These are phyloP conservation scores for Vicugna pacos DNA, from an alignment of 2,113 vertebrate genomes.

Conservation along the genomic window DNA sequence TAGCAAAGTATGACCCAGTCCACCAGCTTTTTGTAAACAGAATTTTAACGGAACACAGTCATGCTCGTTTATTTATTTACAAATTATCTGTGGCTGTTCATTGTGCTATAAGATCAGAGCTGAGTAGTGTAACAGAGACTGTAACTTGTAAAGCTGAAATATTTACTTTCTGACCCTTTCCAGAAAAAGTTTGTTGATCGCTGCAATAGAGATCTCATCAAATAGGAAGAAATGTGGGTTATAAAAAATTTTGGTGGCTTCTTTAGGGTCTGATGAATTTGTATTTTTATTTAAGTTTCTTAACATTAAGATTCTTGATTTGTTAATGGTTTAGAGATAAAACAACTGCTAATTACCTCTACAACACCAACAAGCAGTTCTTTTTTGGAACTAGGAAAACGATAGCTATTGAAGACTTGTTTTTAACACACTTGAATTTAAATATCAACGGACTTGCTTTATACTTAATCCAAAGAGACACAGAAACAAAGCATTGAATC, in stretches of 20 bases:
- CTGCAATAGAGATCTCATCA: neutral
- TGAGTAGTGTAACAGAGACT: conserved; percentile 49
- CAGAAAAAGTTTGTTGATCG: neutral
- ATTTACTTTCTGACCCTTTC: conserved; percentile 4
- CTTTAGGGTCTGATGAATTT: conserved; percentile 42
- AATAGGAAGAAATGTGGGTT: neutral
- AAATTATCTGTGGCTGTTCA: conserved; percentile 13
- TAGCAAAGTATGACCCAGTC: neutral
- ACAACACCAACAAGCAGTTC: neutral
- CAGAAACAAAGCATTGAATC: conserved; percentile 44
- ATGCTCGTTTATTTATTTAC: conserved; percentile 60
- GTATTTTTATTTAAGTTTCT: conserved; percentile 43
- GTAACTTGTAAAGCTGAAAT: neutral
- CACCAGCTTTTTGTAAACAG: conserved; percentile 55
- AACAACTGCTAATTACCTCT: conserved; percentile 36
- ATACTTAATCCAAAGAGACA: conserved; percentile 29
- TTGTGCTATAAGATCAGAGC: conserved; percentile 39
- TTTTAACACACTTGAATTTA: neutral
- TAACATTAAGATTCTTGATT: conserved; percentile 44
- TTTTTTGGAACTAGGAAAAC: conserved; percentile 55
- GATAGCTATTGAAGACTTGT: neutral
- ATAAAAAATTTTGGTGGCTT: conserved; percentile 57
- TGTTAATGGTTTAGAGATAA: conserved; percentile 32
- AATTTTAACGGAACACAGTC: conserved; percentile 37
- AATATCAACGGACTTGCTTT: conserved; percentile 14